Evolutionary conservation across 2,888 invertebrate species (phyloP).

Genomic region (Hirtodrosophila duncani): DNA sequence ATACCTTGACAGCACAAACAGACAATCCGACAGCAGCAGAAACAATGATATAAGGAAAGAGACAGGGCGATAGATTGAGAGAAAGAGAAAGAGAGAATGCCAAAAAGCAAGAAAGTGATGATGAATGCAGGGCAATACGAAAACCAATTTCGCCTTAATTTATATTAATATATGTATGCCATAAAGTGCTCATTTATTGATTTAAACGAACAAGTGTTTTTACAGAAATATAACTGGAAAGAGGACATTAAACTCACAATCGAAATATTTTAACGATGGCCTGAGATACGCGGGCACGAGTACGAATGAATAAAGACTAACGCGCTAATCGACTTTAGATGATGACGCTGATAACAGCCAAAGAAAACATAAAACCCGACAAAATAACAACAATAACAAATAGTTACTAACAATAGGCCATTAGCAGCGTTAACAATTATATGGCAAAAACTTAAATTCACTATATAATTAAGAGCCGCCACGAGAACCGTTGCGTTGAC

Average conservation of each 20-base stretch:
- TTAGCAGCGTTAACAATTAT: constrained; percentile 25
- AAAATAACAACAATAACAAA: constrained; percentile 8
- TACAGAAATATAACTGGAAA: too few species aligned
- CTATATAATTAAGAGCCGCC: too few species aligned
- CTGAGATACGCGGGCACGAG: constrained; percentile 8
- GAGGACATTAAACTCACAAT: too few species aligned
- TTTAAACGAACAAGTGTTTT: too few species aligned
- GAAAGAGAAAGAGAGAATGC: constrained; percentile 42
- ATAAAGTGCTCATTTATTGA: too few species aligned
- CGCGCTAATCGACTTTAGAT: constrained; percentile 15
- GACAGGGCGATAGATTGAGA: constrained; percentile 1
- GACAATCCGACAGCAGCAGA: too few species aligned
- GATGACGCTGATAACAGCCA: constrained; percentile 19
- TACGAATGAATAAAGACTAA: too few species aligned
- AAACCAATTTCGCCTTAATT: constrained; percentile 31
- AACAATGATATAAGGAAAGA: not conserved
- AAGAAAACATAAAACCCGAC: not conserved
- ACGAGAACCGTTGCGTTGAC: constrained; percentile 4
- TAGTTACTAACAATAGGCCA: constrained; percentile 14
- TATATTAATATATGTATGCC: constrained; percentile 45
- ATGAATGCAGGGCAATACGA: not conserved
- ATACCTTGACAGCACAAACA: too few species aligned
- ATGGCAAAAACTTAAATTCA: not conserved
- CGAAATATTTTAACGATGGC: too few species aligned
- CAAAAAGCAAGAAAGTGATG: constrained; percentile 15